Evolutionary conservation across 2,888 invertebrate genomes (phyloP), one percentile per base, ranked within the genome.

Genomic region (Eucriotettix oculatus): DNA sequence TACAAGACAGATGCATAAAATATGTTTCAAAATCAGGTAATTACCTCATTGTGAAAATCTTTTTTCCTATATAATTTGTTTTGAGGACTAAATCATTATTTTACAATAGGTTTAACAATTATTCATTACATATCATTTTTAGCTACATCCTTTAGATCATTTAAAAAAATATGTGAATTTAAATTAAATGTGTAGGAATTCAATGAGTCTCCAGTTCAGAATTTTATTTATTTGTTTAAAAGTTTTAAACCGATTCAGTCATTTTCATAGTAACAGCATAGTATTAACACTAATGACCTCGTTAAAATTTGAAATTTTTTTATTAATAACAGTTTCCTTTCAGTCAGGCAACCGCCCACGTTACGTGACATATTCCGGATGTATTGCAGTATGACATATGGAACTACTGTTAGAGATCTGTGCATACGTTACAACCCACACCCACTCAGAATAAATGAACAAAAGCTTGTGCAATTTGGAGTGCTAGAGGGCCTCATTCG

Each of bases 381-480:
- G 76, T 89, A 87, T 72, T 84, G 85, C 52, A 83, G 81, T 65
- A 84, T 90, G 82, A 83, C 83, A 12, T 84, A 87, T 68, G 88
- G 88, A 11, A 84, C 84, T 54, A 87, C 86, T 1, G 81, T 90
- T 64, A 79, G 84, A 63, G 88, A 89, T 69, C 75, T 90, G 43
- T 90, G 90, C 71, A 75, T 84, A 55, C 78, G 87, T 57, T 76
- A 79, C 70, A 86, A 86, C 71, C 89, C 90, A 9, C 83, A 85
- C 66, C 81, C 81, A 65, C 75, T 87, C 56, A 81, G 84, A 66
- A 85, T 90, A 67, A 86, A 90, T 69, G 89, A 89, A 74, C 77
- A 89, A 66, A 86, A 86, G 68, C 78, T 94, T 56, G 86, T 93
- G 58, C 87, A 92, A 66, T 94, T 91, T 72, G 93, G 92, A 1